Base-by-base conservation (phyloP, 2,113 vertebrate species). In the Festucalex cinctus region DNA sequence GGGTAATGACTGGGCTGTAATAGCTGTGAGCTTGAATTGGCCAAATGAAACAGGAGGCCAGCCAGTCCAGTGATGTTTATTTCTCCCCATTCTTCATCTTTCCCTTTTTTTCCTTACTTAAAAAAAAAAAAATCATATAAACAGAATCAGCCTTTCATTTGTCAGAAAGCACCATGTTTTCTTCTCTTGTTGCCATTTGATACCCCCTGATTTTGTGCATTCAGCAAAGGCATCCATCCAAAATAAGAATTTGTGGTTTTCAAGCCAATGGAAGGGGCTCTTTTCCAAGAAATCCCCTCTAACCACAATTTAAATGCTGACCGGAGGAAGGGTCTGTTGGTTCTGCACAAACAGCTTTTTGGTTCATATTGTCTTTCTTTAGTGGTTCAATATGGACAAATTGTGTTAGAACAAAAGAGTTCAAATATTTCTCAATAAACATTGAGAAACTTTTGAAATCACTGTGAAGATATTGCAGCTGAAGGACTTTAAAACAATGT, bases 41-140 rank as follows among this genome's bases (percentile, higher is more conserved):
- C 89, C 92, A 92, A 92, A 86, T 74, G 86, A 91, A 93, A 92
- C 91, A 91, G 75, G 70, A 71, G 64, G 75, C 77, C 77, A 63
- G 86, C 91, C 89, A 91, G 83, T 69, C 82, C 83, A 49, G 68
- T 79, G 78, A 79, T 91, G 87, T 91, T 91, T 88, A 90, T 89
- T 91, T 91, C 85, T 88, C 85, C 79, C 87, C 83, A 92, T 86
- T 87, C 85, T 90, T 91, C 86, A 90, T 90, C 80, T 69, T 65
- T 77, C 68, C 76, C 83, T 83, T 48, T 77, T 81, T n/a, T n/a
- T n/a, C 72, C 36, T 10, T 6, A 22, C 19, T 32, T 32, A 32
- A 32, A 88, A 70, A 70, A 79, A 74, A 71, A 80, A 85, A 89
- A 89, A 77, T 81, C 80, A 84, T 77, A 90, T 62, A 87, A 28